Evolutionary conservation across 2,888 invertebrate genomes (phyloP).

Genomic region (Chelonus formosanus): DNA sequence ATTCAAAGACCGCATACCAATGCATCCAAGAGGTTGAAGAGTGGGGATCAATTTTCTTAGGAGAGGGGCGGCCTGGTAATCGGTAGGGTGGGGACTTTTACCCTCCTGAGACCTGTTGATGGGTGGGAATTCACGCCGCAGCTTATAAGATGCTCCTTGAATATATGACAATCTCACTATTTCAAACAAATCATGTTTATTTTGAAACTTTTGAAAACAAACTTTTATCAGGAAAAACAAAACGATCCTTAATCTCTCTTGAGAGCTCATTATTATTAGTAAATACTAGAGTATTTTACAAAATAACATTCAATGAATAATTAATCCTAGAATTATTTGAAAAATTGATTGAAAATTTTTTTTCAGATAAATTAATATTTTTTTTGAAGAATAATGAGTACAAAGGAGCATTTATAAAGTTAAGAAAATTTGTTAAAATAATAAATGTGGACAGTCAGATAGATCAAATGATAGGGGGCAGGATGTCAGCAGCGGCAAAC

Average conservation of each 20-base stretch:
- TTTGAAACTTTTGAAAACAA: no score
- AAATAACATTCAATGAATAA: no score
- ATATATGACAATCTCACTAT: neutral
- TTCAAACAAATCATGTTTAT: neutral
- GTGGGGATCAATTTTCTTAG: constrained; percentile 42
- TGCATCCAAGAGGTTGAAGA: constrained; percentile 49
- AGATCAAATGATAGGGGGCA: constrained; percentile 15
- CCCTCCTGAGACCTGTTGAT: constrained; percentile 63
- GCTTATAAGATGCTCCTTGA: constrained; percentile 40
- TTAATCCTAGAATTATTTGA: no score
- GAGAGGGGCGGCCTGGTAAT: constrained; percentile 40
- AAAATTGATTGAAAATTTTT: no score
- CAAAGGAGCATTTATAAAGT: neutral
- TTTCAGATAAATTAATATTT: neutral
- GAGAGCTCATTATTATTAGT: no score
- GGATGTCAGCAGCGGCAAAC: constrained; percentile 36
- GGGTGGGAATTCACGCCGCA: constrained; percentile 62
- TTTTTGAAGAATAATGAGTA: neutral
- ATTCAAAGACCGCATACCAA: constrained; percentile 63
- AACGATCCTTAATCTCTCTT: no score
- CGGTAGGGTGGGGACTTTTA: constrained; percentile 51
- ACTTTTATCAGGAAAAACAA: no score
- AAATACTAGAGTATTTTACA: no score
- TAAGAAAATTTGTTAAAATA: constrained; percentile 9
- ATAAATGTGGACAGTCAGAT: constrained; percentile 19